phyloP scores from a whole-genome alignment of 37 sponge, comb jelly and placozoan species.

The Diacarnus erythraeanus region DNA sequence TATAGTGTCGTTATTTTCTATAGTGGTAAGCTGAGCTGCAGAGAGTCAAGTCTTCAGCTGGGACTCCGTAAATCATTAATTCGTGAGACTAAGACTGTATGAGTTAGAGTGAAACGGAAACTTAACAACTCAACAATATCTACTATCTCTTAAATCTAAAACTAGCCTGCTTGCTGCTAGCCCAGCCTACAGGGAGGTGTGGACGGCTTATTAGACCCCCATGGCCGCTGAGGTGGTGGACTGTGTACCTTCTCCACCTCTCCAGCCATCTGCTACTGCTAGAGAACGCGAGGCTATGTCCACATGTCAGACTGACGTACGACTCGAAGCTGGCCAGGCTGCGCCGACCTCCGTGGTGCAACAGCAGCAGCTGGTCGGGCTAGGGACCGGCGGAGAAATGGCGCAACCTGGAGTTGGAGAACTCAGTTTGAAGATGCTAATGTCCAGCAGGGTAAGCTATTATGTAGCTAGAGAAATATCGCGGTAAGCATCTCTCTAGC shows the following conservation, averaged over 20 bases:
- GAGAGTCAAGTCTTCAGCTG: no score
- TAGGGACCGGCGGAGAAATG: not conserved
- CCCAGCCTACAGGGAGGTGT: no score
- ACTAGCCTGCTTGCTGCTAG: no score
- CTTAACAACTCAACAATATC: no score
- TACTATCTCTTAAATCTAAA: no score
- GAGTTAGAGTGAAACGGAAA: no score
- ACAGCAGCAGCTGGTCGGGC: not conserved
- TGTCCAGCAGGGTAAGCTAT: slow-evolving; percentile 62
- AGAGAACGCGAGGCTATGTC: not conserved
- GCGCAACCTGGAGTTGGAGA: slow-evolving; percentile 12
- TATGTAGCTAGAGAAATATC: no score
- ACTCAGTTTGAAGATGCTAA: slow-evolving; percentile 50
- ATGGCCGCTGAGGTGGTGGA: not conserved
- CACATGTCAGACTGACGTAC: slow-evolving; percentile 3
- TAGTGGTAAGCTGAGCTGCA: no score
- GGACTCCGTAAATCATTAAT: no score
- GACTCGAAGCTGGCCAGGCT: slow-evolving; percentile 1
- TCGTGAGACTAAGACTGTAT: no score
- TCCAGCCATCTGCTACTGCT: not conserved
- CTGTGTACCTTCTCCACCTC: not conserved
- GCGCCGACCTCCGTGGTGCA: not conserved
- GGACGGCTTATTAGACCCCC: not conserved
- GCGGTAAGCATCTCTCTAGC: no score
- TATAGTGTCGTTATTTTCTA: no score